These are phyloP conservation scores for Calliopum simillimum DNA, from an alignment of 2,888 invertebrate genomes.

Conservation along the genomic window DNA sequence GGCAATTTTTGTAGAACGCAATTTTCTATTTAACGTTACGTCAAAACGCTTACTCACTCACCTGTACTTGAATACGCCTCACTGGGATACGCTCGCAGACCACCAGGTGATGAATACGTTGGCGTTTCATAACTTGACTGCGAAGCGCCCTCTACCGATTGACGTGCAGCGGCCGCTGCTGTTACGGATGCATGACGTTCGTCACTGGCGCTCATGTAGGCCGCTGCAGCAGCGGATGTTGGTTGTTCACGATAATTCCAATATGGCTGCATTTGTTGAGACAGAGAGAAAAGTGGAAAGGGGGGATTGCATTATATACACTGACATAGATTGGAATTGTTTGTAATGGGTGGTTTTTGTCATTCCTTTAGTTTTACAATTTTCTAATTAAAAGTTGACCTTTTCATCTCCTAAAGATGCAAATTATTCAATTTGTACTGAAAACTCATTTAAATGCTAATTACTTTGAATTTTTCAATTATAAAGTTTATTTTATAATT, in stretches of 20 bases:
- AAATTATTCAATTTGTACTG: too few relatives aligned
- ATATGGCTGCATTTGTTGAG: conserved; percentile 58
- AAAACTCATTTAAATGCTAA: too few relatives aligned
- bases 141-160: conserved; percentile 67
- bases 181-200: conserved; percentile 64
- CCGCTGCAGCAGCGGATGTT: conserved; percentile 60
- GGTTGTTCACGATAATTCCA: conserved; percentile 68
- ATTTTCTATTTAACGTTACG: too few relatives aligned
- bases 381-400: too few relatives aligned
- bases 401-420: too few relatives aligned
- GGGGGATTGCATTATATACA: conserved; percentile 40
- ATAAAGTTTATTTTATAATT: too few relatives aligned
- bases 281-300: conserved; percentile 24
- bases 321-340: too few relatives aligned
- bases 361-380: too few relatives aligned
- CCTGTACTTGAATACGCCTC: conserved; percentile 67
- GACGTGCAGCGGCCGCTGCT: conserved; percentile 64
- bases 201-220: conserved; percentile 65
- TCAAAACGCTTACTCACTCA: conserved; percentile 50
- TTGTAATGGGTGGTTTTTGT: too few relatives aligned
- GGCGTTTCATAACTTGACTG: conserved; percentile 68
- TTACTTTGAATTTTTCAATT: too few relatives aligned
- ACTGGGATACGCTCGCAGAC: conserved; percentile 64
- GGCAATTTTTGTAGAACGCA: too few relatives aligned
- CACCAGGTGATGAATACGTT: conserved; percentile 66